phyloP scores from a whole-genome alignment of 2,888 invertebrate species.

The Brassicogethes aeneus region DNA sequence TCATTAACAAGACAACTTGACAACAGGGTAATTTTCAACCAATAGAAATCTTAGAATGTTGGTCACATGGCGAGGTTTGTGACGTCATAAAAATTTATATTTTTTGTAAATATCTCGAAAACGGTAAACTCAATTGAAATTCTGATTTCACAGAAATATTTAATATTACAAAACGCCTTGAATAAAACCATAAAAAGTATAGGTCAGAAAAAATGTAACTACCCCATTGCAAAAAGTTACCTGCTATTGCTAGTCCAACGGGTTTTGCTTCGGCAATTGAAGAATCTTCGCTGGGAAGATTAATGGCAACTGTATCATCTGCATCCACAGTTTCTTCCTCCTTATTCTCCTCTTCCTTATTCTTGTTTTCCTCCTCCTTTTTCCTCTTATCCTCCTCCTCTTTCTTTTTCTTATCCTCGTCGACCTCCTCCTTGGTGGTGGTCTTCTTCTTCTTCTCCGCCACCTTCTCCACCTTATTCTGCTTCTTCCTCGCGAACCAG shows the following conservation, averaged over 20 bases:
- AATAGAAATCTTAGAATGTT: no score
- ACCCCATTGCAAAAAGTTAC: no score
- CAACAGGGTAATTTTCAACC: no score
- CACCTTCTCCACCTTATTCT: slow-evolving; percentile 21
- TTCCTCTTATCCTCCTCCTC: slow-evolving; percentile 19
- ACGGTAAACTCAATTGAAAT: no score
- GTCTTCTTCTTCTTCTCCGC: slow-evolving; percentile 16
- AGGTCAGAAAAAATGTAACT: no score
- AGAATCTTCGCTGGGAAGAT: slow-evolving; percentile 49
- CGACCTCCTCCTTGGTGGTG: slow-evolving; percentile 19
- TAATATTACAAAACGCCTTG: no score
- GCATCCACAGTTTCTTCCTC: slow-evolving; percentile 35
- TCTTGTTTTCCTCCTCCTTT: slow-evolving; percentile 22
- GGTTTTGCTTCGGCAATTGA: slow-evolving; percentile 70
- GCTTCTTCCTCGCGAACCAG: slow-evolving; percentile 35
- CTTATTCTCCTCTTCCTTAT: slow-evolving; percentile 21
- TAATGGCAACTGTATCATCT: slow-evolving; percentile 40
- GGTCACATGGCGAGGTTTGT: no score
- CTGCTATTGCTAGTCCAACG: slow-evolving; percentile 47
- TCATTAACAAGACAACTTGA: no score
- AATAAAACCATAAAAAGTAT: no score
- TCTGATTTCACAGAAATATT: no score
- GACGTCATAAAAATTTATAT: no score
- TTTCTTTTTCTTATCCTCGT: slow-evolving; percentile 24
- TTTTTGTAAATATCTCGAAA: no score